Percentiles rank a stretch among this genome's conserved stretches.
phyloP scores from a whole-genome alignment of 92 coral and sea anemone species.

The Meandrina meandrites region DNA sequence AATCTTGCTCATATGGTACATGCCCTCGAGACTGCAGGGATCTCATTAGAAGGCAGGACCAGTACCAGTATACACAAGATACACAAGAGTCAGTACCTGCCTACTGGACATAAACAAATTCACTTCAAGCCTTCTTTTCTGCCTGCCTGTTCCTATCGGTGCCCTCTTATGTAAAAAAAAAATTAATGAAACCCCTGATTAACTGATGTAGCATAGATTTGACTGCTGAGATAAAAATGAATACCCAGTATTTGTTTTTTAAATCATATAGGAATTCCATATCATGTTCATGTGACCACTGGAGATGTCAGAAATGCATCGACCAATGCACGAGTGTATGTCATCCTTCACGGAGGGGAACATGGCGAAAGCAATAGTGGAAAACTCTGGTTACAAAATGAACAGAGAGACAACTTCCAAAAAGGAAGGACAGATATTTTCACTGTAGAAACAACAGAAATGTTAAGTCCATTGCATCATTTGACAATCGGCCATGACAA shows the following conservation, averaged over 20 bases:
- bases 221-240: no score
- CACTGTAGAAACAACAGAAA: constrained; percentile 77
- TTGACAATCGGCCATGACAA: constrained; percentile 97
- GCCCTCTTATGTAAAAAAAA: no score
- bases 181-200: no score
- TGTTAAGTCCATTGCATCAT: constrained; percentile 95
- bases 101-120: no score
- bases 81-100: no score
- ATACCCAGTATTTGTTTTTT: neutral
- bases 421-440: constrained; percentile 93
- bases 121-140: no score
- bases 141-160: no score
- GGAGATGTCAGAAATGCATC: constrained; percentile 90
- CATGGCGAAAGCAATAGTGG: constrained; percentile 93
- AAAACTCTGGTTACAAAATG: constrained; percentile 86
- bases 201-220: neutral
- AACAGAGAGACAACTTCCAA: constrained; percentile 78
- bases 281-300: constrained; percentile 85
- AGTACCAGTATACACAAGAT: no score
- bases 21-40: no score
- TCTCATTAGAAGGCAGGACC: no score
- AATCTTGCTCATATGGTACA: neutral
- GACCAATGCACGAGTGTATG: constrained; percentile 87
- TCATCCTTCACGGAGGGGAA: constrained; percentile 92
- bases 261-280: constrained; percentile 75